Evolutionary conservation across 1,140 invertebrate genomes (phyloP), one percentile per base, ranked within the genome.

Genomic region (Stegodyphus mimosarum): DNA sequence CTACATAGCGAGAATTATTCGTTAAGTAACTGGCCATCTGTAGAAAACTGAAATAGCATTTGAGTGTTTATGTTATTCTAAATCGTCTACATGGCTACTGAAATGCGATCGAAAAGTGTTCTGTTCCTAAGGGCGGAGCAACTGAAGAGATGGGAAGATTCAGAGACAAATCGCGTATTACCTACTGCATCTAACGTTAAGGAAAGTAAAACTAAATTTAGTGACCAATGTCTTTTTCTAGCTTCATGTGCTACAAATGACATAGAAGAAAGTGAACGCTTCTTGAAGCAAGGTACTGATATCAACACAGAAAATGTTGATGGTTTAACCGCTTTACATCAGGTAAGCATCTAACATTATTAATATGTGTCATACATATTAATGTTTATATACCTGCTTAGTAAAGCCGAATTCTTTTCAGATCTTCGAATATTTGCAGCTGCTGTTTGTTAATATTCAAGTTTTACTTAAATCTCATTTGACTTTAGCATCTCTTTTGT

Each of bases 291-390:
- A 89, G 97, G 97, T 88, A 97, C 97, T 88, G 96, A 99, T 90
- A 98, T 99, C 88, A 97, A 99, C 92, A 98, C 97, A 79, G 94
- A 96, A 73, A 99, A 99, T 91, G 95, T 98, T 87, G 98, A 99
- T 91, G 98, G 98, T 84, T 93, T 99, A 73, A 99, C 98, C 74
- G 98, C 97, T 79, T 92, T 99, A 71, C 98, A 99, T 92, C 98
- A 99, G 95, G 97, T 99, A 93, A 85, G 76, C 49, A 60, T 60
- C 15, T 60, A 10, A 60, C 15, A 60, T 60, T 33, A 33, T 33
- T 33, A 33, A 33, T 33, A 1, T 33, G 1, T 33, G 33, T 1
- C 33, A n/a, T n/a, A 33, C 33, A 33, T 33, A 33, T 33, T 33
- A 33, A 33, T 33, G 33, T 33, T 33, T 33, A 33, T 33, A 33